Evolutionary conservation across 2,113 vertebrate genomes (phyloP).

Genomic region (Elachura formosa): DNA sequence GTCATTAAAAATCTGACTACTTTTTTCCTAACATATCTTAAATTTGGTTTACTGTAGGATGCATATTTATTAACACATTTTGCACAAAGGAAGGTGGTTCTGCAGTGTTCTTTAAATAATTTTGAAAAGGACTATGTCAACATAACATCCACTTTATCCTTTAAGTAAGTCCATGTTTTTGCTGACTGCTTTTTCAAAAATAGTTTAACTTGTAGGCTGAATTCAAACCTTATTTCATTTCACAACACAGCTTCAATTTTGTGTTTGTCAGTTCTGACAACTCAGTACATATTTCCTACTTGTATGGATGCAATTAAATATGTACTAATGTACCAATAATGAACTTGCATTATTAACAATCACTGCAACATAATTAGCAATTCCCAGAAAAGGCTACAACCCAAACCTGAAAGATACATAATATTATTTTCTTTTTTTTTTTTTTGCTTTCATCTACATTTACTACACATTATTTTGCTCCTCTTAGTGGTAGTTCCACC

Average conservation of each 20-base stretch:
- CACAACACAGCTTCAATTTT: not conserved
- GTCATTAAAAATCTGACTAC: not conserved
- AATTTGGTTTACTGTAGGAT: not conserved
- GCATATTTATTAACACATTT: not conserved
- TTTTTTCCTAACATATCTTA: not conserved
- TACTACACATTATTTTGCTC: not conserved
- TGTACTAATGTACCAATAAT: not conserved
- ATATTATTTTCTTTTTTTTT: not conserved
- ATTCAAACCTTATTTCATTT: slow-evolving; percentile 4
- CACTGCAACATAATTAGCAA: not conserved
- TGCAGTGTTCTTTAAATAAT: not conserved
- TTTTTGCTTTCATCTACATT: not conserved
- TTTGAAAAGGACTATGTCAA: not conserved
- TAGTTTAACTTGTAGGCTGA: slow-evolving; percentile 8
- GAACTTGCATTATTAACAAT: not conserved
- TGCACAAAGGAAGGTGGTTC: not conserved
- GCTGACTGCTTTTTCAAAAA: not conserved
- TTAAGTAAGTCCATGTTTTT: not conserved
- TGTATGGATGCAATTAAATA: not conserved
- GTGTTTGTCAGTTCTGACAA: not conserved
- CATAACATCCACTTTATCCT: not conserved
- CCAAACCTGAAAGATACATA: not conserved
- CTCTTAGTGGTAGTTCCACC: not conserved
- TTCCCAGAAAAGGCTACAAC: not conserved
- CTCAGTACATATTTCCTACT: not conserved